Evolutionary conservation across 2,888 invertebrate genomes (phyloP), one percentile per base, ranked within the genome.

Genomic region (Dynastes hyllus): DNA sequence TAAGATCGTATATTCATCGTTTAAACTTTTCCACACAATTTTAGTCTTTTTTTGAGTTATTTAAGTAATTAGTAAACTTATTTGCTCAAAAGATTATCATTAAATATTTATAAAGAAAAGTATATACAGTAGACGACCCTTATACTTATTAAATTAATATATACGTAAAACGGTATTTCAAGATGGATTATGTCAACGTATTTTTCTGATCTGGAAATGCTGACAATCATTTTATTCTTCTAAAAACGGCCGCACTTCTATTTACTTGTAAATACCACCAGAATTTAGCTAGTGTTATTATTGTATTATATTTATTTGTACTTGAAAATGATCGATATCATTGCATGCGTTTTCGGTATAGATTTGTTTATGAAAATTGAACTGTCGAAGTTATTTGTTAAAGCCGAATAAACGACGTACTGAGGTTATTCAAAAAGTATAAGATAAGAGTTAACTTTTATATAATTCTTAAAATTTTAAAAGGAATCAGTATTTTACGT

Each of bases 191-290:
- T 5, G 45, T 27, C 45, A 37, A 37, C 4, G 22, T 75, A 27
- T 40, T 75, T 61, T 22, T 75, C 61, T 75, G 73, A 75, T 50
- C 61, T 75, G 61, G 73, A 75, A 75, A 61, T 75, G 73, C 61
- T 75, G 73, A 75, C 73, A 75, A 75, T 75, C 73, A 61, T 75
- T 75, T 75, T 61, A 75, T 58, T 50, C 40, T 63, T 45, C 11
- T 73, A 32, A 75, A 37, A 61, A 75, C 45, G 37, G 55, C 32
- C 5, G 58, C 73, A 58, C 73, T 16, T 3, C 40, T 58, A 32
- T 58, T 37, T 37, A 16, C 16, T 73, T 73, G 27, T 45, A 75
- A 32, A 45, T 45, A 27, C 50, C n/a, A 50, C 58, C 27, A n/a
- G 27, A n/a, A 51, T 29, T 27, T 22, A 29, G 22, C 13, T 69